phyloP scores from a whole-genome alignment of 2,797 vertebrate species.

The Psittacula derbiana region DNA sequence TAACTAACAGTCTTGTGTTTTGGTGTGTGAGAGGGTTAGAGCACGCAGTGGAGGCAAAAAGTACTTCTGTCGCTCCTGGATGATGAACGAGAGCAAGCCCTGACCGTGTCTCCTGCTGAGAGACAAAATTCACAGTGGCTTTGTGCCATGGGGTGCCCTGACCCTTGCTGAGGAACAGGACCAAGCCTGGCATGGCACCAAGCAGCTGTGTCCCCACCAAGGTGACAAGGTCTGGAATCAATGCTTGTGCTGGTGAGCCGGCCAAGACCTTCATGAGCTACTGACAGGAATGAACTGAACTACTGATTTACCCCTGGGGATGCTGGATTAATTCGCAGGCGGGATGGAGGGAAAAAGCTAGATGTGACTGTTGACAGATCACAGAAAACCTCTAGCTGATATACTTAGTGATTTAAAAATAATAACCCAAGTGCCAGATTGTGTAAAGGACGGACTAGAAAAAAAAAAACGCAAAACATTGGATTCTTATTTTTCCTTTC shows the following conservation, averaged over 20 bases:
- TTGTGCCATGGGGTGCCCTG: neutral
- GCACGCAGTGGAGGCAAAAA: neutral
- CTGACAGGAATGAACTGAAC: constrained; percentile 19
- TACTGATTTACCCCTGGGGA: neutral
- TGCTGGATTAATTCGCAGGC: neutral
- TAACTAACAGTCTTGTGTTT: neutral
- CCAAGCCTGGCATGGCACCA: neutral
- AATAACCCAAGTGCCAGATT: neutral
- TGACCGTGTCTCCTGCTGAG: neutral
- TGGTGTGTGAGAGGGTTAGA: neutral
- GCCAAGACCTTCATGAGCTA: neutral
- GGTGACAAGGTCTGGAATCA: neutral
- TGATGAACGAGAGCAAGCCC: neutral
- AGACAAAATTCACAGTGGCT: neutral
- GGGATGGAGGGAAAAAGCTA: neutral
- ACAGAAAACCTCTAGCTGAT: neutral
- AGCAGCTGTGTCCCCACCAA: neutral
- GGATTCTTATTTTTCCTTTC: neutral
- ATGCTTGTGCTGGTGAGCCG: neutral
- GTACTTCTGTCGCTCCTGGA: neutral
- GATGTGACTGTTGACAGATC: neutral
- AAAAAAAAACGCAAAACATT: neutral
- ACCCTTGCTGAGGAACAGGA: accelerated
- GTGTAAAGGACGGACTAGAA: neutral
- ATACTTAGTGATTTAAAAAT: neutral